Evolutionary conservation across 1,140 invertebrate genomes (phyloP), one percentile per base, ranked within the genome.

Genomic region (Callitettix versicolor): DNA sequence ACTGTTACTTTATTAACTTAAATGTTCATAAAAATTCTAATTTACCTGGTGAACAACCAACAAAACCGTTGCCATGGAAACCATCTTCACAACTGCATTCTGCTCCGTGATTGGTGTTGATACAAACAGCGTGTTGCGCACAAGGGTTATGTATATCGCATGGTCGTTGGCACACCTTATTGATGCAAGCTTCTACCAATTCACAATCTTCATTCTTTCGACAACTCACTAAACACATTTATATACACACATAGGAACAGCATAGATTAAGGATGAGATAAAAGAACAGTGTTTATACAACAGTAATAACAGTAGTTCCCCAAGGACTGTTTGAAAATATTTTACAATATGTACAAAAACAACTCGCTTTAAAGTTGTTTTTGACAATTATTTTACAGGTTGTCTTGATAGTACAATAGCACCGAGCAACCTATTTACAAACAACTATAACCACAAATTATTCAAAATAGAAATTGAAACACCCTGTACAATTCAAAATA

Each of bases 21-120:
- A n/a, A n/a, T n/a, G n/a, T n/a, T n/a, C n/a, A n/a, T n/a, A n/a
- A n/a, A n/a, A n/a, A n/a, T n/a, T n/a, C n/a, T n/a, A 56, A 63
- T 67, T 75, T 79, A 89, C 86, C 84, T 75, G 79, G 79, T 57
- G 80, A 76, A 64, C 86, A 90, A 59, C 80, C 79, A 18, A 86
- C 76, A 63, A 84, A 86, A 63, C 88, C 88, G 65, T 93, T 89
- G 64, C 91, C 91, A 65, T 89, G 80, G 65, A 79, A 91, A 50
- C 86, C 88, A 68, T 90, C 83, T 24, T 79, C 77, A 64, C 91
- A 94, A 62, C 79, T 85, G 67, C 91, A 94, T 57, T 90, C 85
- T 1, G 85, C 81, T 56, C 79, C 81, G 65, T 93, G 90, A 62
- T 90, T 88, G n/a, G 82, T 83, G 63, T 91, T 91, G 67, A 91